These are phyloP conservation scores for Drosophila koepferae DNA, from an alignment of 2,888 invertebrate species.

Conservation along the genomic window DNA sequence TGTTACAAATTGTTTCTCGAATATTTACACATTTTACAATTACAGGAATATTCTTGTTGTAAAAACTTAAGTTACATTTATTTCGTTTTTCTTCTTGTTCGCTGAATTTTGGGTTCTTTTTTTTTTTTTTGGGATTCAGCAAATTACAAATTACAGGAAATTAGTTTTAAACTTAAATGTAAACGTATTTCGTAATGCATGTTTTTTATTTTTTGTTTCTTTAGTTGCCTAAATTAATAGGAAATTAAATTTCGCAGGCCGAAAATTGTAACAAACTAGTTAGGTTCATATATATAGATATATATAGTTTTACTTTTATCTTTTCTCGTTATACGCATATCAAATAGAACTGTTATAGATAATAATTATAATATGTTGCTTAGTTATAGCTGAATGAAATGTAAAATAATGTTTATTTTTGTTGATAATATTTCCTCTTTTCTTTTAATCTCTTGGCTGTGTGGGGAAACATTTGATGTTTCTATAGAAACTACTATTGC, in stretches of 20 bases:
- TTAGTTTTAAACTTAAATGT: slow-evolving; percentile 47
- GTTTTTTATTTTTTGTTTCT: slow-evolving; percentile 34
- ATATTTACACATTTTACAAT: slow-evolving; percentile 74
- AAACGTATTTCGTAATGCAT: slow-evolving; percentile 37
- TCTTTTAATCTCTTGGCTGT: slow-evolving; percentile 61
- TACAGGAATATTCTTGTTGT: slow-evolving; percentile 68
- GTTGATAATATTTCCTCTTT: slow-evolving; percentile 5
- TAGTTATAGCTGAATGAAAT: slow-evolving; percentile 41
- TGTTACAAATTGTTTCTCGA: slow-evolving; percentile 40
- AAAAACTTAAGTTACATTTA: slow-evolving; percentile 58
- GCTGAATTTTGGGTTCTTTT: slow-evolving; percentile 21
- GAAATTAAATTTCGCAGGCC: slow-evolving; percentile 76
- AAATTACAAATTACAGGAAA: slow-evolving; percentile 57
- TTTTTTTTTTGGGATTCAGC: slow-evolving; percentile 30
- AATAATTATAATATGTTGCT: slow-evolving; percentile 49
- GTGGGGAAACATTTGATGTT: slow-evolving; percentile 56
- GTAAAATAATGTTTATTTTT: slow-evolving; percentile 50
- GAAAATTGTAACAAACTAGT: slow-evolving; percentile 62
- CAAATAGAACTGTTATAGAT: slow-evolving; percentile 45
- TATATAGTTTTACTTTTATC: slow-evolving; percentile 28
- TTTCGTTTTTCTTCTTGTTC: slow-evolving; percentile 14
- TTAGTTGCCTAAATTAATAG: slow-evolving; percentile 69
- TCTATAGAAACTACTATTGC: slow-evolving; percentile 70
- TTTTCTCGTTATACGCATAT: slow-evolving; percentile 52
- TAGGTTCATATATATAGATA: slow-evolving; percentile 17